Percentiles rank a stretch among this genome's conserved stretches.
Conservation (phyloP, 2,888 invertebrate genomes). For the Ophion slaviceki region DNA sequence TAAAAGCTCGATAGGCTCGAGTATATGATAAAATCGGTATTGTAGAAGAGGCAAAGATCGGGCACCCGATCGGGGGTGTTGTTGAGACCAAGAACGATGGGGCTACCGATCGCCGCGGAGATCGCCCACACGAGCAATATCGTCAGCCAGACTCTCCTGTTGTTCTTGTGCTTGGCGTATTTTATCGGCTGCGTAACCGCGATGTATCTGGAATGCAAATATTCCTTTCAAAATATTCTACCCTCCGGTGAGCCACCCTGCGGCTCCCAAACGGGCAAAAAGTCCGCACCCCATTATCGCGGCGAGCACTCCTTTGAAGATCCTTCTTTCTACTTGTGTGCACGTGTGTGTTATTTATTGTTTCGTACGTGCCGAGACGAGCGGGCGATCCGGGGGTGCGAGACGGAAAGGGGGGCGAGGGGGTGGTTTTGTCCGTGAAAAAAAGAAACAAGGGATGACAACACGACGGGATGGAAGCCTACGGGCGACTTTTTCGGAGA, state of each 20-base stretch:
- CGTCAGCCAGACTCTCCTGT: slow-evolving; percentile 96
- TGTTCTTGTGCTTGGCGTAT: slow-evolving; percentile 99
- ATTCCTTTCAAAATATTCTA: background rate
- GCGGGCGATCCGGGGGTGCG: no score
- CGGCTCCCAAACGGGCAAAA: no score
- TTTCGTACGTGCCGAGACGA: no score
- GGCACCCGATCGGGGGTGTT: slow-evolving; percentile 94
- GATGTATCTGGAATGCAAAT: slow-evolving; percentile 92
- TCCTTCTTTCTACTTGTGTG: no score
- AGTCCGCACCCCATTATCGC: background rate
- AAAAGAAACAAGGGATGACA: no score
- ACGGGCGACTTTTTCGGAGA: no score
- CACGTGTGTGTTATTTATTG: no score
- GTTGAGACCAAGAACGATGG: slow-evolving; percentile 98
- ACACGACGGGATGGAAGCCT: no score
- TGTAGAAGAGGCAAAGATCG: slow-evolving; percentile 97
- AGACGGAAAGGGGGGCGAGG: no score
- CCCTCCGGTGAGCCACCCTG: no score
- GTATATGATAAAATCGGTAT: slow-evolving; percentile 98
- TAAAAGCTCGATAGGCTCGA: slow-evolving; percentile 99
- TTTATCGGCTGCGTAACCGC: slow-evolving; percentile 99
- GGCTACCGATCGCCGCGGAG: slow-evolving; percentile 97
- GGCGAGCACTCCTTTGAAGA: no score
- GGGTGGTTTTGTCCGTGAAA: no score
- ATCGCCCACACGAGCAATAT: slow-evolving; percentile 98